Conservation (phyloP, 2,888 invertebrate genomes). For the Drosophila stalkeri region DNA sequence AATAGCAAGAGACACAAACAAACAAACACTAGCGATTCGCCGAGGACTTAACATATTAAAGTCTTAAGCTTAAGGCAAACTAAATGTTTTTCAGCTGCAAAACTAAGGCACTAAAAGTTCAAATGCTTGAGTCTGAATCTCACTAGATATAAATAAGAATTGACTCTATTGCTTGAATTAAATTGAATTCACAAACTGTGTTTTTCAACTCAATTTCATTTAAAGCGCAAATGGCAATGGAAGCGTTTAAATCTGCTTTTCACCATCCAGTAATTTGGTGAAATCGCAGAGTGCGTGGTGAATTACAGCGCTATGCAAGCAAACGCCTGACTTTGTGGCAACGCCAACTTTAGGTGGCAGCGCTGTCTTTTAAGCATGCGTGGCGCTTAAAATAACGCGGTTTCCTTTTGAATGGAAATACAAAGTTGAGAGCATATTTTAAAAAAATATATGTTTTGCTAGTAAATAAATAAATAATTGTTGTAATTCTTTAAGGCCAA, state of each 20-base stretch:
- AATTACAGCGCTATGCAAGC: neutral
- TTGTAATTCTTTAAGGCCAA: neutral
- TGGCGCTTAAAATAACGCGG: neutral
- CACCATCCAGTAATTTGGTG: neutral
- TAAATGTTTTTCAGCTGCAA: conserved; percentile 13
- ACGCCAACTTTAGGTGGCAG: neutral
- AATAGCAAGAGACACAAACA: conserved; percentile 34
- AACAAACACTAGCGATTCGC: conserved; percentile 10
- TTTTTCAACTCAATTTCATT: neutral
- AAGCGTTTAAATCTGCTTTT: neutral
- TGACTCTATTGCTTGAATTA: neutral
- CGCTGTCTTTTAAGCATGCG: conserved; percentile 11
- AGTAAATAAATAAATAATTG: neutral
- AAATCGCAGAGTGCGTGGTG: conserved; percentile 3
- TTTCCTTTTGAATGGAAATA: neutral
- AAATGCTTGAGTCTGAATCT: neutral
- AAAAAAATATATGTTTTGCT: no score
- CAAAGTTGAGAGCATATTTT: neutral
- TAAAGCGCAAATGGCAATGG: neutral
- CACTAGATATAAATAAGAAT: no score
- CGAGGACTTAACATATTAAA: conserved; percentile 35
- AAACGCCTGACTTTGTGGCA: neutral
- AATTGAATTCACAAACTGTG: neutral
- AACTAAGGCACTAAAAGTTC: neutral
- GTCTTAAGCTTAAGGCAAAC: conserved; percentile 9